Evolutionary conservation across 2,797 vertebrate species (phyloP), one percentile per base, ranked within the genome.

Genomic region (Pangasius sanitwongsei): DNA sequence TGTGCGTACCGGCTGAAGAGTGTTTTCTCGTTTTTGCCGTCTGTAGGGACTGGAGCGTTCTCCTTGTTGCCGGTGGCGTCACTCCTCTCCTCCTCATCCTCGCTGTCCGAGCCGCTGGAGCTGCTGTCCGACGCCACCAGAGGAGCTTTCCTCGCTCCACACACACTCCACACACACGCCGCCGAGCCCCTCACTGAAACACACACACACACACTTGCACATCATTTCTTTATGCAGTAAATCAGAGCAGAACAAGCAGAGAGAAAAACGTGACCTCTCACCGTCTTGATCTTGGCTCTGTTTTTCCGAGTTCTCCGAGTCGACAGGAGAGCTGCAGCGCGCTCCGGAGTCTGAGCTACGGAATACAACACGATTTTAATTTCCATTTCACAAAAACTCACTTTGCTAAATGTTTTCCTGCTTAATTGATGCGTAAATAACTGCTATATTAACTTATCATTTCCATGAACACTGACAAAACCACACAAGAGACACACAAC

Each of bases 291-390:
- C 95, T 55, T 95, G 95, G 82, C 94, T 95, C 65, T 94, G 95
- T 84, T 95, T 95, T 1, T 90, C 89, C 88, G 85, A 92, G 34
- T 93, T 93, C 55, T 97, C 96, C 0, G 95, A 95, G 93, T 97
- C 97, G 63, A 96, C 95, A 0, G 98, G 98, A 88, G 98, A 98
- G 90, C 97, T 98, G 94, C 98, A 98, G 86, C 97, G 94, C 18
- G 97, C 98, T 4, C 97, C 97, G 0, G 97, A 96, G 92, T 99
- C 98, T 0, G 98, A 98, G 95, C 98, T 98, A 91, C 7, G 90
- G 41, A 83, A 94, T 50, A 91, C 41, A 57, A 13, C 37, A 77
- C 25, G 2, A n/a, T 4, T 44, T 48, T 2, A 48, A 31, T 50
- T n/a, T 53, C 75, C 6, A 0, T 16, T 31, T n/a, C 0, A 15